Base-by-base conservation (phyloP, 2,888 invertebrate species). In the Pristionchus maxplancki region DNA sequence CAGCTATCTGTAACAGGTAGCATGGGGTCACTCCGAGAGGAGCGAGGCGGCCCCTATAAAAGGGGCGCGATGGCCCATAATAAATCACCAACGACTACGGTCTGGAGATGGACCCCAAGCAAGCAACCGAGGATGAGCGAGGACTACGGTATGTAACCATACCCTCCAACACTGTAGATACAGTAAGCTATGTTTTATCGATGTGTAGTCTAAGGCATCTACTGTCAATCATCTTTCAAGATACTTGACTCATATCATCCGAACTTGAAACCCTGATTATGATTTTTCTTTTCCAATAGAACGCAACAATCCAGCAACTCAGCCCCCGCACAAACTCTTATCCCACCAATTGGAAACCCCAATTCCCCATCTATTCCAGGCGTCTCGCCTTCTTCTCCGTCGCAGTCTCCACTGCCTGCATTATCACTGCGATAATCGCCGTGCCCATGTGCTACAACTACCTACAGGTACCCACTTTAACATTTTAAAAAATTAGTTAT, bases 371-470 rank as follows among this genome's bases (percentile, higher is more conserved):
- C 58, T 0, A 58, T 34, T 81, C 11, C 71, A 87, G 58, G 5
- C 67, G 71, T 31, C 53, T 71, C 31, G 86, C 86, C 31, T 87
- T 87, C 71, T 28, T 48, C 37, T 67, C 86, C 8, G 86, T 87
- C 24, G n/a, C 86, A 31, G 50, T 87, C 17, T 67, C 86, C 34
- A 71, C 86, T 4, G 50, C 50, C 0, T 50, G 28, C 71, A 87
- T 50, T 20, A 31, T 87, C 34, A n/a, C 28, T 6, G 86, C 86
- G 20, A 87, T 87, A 44, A 48, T 87, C 28, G 86, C 86, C 48
- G 71, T 87, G 17, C 86, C 86, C 48, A 71, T 71, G 86, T 48
- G 50, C 86, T 87, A 87, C 86, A 87, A 87, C 86, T 87, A 87
- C 71, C 13, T 87, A 8, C 67, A 67, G 86, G 86, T 87, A 34